Conservation (phyloP, 2,113 vertebrate species). For the Cromileptes altivelis region DNA sequence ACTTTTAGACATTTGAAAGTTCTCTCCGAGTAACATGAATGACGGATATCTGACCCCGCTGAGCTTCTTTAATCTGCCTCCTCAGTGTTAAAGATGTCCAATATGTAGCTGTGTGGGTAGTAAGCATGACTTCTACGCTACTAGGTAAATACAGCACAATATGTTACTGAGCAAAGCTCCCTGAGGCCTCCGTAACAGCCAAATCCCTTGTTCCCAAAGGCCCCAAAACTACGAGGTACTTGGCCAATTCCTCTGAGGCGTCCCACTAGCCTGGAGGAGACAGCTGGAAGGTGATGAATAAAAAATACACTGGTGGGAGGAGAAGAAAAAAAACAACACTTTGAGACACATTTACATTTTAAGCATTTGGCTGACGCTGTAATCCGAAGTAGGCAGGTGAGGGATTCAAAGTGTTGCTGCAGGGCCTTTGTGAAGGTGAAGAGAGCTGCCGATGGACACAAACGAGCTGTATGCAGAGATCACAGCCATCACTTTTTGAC, state of each 20-base stretch:
- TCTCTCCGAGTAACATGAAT: background rate
- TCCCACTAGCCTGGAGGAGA: slow-evolving; percentile 16
- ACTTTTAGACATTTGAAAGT: background rate
- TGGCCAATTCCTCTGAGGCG: slow-evolving; percentile 25
- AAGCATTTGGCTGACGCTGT: slow-evolving; percentile 23
- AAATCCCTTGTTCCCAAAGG: slow-evolving; percentile 16
- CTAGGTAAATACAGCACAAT: slow-evolving; percentile 20
- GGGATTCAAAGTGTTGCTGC: slow-evolving; percentile 1
- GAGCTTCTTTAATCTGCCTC: background rate
- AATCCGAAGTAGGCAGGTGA: slow-evolving; percentile 6
- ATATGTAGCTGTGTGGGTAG: background rate
- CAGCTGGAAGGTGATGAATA: slow-evolving; percentile 41
- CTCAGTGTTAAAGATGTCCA: background rate
- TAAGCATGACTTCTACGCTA: background rate
- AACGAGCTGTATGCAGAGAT: background rate
- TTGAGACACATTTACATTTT: slow-evolving; percentile 27
- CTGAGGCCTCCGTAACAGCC: background rate
- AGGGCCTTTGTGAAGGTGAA: background rate
- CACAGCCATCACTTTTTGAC: background rate
- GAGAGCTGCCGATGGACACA: slow-evolving; percentile 27
- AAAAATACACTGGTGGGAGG: slow-evolving; percentile 34
- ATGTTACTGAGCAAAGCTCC: slow-evolving; percentile 10
- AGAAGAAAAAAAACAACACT: slow-evolving; percentile 9
- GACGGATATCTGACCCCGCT: background rate
- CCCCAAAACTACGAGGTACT: slow-evolving; percentile 4